These are phyloP conservation scores for Leptocoma aspasia DNA, from an alignment of 2,113 vertebrate species.

Conservation along the genomic window DNA sequence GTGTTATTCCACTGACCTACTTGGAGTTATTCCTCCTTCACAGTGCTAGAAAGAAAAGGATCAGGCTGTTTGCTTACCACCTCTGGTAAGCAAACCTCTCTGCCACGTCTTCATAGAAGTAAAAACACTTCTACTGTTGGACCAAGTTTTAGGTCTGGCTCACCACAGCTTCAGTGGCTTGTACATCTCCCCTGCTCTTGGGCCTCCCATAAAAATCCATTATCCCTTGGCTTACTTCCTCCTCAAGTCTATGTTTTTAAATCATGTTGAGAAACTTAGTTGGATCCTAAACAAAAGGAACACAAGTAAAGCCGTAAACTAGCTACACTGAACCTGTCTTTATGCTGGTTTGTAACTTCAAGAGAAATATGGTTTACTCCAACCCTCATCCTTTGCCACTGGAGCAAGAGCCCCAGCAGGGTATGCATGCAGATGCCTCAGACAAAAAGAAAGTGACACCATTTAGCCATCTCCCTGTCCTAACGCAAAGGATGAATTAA, in stretches of 20 bases:
- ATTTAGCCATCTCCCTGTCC: background rate
- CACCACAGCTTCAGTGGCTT: background rate
- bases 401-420: background rate
- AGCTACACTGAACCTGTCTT: background rate
- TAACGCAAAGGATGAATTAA: background rate
- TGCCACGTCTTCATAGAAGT: background rate
- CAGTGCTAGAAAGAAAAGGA: background rate
- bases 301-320: background rate
- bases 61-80: background rate
- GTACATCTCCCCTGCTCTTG: background rate
- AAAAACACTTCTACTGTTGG: background rate
- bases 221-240: background rate
- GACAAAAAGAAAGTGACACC: constrained; percentile 24
- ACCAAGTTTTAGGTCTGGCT: background rate
- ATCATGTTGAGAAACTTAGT: background rate
- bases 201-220: background rate
- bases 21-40: constrained; percentile 13
- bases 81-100: background rate
- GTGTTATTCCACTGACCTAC: constrained; percentile 45
- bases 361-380: background rate
- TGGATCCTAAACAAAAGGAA: background rate
- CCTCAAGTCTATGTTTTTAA: background rate
- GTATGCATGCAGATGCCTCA: background rate
- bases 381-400: background rate
- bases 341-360: background rate